Conservation (phyloP, 2,888 invertebrate genomes). For the Calameuta filiformis region DNA sequence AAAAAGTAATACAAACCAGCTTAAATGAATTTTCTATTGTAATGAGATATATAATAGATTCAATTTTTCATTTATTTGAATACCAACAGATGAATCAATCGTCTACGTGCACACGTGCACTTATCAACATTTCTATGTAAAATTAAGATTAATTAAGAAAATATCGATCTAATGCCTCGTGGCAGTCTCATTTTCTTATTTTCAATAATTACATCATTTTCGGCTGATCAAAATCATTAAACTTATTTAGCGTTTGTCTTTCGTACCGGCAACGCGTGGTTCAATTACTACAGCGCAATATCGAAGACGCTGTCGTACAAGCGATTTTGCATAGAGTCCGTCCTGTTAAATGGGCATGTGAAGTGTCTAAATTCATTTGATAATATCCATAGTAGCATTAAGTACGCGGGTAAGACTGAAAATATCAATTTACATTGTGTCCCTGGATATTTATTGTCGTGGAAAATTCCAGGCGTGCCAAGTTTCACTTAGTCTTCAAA, state of each 20-base stretch:
- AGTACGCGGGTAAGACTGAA: not conserved
- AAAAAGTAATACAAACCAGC: not conserved
- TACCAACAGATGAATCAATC: not conserved
- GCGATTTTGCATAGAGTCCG: not conserved
- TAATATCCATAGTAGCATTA: not conserved
- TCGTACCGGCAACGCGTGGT: not conserved
- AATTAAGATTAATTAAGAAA: not conserved
- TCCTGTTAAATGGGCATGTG: not conserved
- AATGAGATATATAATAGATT: not conserved
- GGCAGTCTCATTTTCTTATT: not conserved
- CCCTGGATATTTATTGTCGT: not conserved
- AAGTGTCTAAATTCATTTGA: not conserved
- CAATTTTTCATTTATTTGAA: not conserved
- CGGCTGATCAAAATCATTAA: not conserved
- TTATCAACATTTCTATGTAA: not conserved
- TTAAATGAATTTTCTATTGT: not conserved
- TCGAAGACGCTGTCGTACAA: not conserved
- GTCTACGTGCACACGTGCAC: not conserved
- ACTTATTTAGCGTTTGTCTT: not conserved
- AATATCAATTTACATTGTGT: not conserved
- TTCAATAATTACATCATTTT: not conserved
- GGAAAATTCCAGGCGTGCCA: slow-evolving; percentile 4
- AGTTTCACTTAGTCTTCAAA: not conserved
- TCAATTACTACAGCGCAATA: not conserved
- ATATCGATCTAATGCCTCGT: not conserved